Evolutionary conservation across 2,888 invertebrate genomes (phyloP), one percentile per base, ranked within the genome.

Genomic region (Autographa pulchrina): DNA sequence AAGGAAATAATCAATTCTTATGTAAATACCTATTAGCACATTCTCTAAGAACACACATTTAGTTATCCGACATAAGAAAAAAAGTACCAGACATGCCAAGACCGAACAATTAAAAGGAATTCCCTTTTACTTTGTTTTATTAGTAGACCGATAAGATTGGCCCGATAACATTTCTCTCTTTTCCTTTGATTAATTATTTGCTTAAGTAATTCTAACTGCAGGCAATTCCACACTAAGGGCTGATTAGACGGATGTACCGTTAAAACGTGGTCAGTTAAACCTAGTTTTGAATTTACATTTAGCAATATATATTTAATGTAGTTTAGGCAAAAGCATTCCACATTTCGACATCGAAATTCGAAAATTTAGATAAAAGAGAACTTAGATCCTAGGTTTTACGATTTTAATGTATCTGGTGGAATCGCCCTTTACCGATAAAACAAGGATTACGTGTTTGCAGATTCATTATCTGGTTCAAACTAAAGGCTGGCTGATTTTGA

Each of bases 391-490:
- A n/a, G n/a, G 8, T 5, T n/a, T 7, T 1, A 6, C 0, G 48
- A 5, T 48, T 11, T n/a, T n/a, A 7, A n/a, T 7, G n/a, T 48
- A 7, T n/a, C n/a, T 48, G 5, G 48, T 48, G 6, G 0, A 48
- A n/a, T n/a, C 48, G n/a, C n/a, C 4, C n/a, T 2, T n/a, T 5
- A n/a, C 13, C 54, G 67, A 66, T 41, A 65, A 25, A 60, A 77
- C 8, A 9, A 66, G 13, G 54, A 38, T 70, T 66, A 69, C 25
- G 61, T 83, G 61, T 84, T 84, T 81, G 72, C 73, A 56, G 70
- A 75, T 73, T 82, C 54, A 82, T 83, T 80, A 80, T 78, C 84
- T 81, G 60, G n/a, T 75, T 62, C 60, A 64, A 58, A 76, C 48
- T 65, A 65, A 62, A 65, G 62, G 56, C 59, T 43, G 54, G 75